Conservation (phyloP, 2,888 invertebrate genomes). For the Zhuqinia jingwanae region DNA sequence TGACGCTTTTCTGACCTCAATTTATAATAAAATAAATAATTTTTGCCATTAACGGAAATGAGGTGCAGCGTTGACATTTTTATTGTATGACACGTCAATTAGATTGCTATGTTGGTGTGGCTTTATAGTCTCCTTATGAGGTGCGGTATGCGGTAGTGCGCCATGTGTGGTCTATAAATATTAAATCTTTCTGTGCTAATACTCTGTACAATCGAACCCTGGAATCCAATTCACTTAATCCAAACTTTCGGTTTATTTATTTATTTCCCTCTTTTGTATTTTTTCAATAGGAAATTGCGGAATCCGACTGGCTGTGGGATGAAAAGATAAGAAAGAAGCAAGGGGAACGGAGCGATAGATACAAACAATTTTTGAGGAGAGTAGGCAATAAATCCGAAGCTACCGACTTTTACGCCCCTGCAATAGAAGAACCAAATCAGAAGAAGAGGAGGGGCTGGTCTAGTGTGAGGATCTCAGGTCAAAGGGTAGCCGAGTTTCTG, state of each 20-base stretch:
- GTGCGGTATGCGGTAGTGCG: not conserved
- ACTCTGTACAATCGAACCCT: not conserved
- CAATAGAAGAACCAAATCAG: conserved; percentile 40
- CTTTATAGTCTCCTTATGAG: no score
- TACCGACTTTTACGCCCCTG: conserved; percentile 56
- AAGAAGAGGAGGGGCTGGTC: conserved; percentile 58
- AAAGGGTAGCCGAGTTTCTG: conserved; percentile 73
- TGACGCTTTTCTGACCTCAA: conserved; percentile 20
- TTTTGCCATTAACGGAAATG: conserved; percentile 4
- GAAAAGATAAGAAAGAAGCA: conserved; percentile 90
- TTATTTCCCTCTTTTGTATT: not conserved
- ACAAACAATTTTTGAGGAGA: conserved; percentile 75
- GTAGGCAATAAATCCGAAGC: conserved; percentile 73
- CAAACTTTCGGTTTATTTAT: not conserved
- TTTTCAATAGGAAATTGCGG: conserved; percentile 88
- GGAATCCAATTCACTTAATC: not conserved
- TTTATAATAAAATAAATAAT: not conserved
- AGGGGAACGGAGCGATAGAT: conserved; percentile 84
- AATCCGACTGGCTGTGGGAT: conserved; percentile 95
- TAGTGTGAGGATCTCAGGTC: conserved; percentile 61
- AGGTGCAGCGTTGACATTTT: conserved; percentile 13
- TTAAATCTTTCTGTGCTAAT: conserved; percentile 4
- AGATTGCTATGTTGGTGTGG: not conserved
- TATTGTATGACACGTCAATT: conserved; percentile 29
- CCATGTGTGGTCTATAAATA: not conserved